Evolutionary conservation across 2,797 vertebrate species (phyloP).

Genomic region (Leuciscus waleckii): DNA sequence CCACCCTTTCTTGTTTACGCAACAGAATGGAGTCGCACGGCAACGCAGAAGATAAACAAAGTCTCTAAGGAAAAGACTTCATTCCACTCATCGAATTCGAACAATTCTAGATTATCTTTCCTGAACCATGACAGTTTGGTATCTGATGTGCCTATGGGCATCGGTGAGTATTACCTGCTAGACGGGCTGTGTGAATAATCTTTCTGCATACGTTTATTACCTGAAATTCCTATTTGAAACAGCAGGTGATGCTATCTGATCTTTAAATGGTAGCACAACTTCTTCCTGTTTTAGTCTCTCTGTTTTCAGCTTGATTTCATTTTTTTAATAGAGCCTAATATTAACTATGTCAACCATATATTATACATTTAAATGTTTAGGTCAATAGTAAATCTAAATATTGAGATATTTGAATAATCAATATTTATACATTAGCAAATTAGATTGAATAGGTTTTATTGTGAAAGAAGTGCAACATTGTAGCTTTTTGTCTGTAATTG

Average conservation of each 20-base stretch:
- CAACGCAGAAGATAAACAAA: constrained; percentile 86
- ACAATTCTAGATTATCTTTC: constrained; percentile 83
- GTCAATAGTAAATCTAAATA: neutral
- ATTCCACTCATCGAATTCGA: constrained; percentile 77
- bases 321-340: neutral
- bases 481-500: constrained; percentile 29
- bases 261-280: neutral
- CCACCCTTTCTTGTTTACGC: neutral
- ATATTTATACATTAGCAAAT: neutral
- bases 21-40: constrained; percentile 94
- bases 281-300: neutral
- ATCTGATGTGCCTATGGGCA: constrained; percentile 77
- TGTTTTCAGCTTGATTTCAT: neutral
- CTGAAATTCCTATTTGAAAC: neutral
- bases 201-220: neutral
- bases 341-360: neutral
- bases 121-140: constrained; percentile 78
- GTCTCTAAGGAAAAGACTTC: constrained; percentile 81
- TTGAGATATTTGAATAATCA: neutral
- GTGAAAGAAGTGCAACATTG: neutral
- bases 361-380: neutral
- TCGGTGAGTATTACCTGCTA: constrained; percentile 63
- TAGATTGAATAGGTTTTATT: neutral
- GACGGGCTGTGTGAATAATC: neutral
- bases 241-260: neutral